phyloP scores from a whole-genome alignment of 2,797 vertebrate genomes.

The Eidolon dupreanum region DNA sequence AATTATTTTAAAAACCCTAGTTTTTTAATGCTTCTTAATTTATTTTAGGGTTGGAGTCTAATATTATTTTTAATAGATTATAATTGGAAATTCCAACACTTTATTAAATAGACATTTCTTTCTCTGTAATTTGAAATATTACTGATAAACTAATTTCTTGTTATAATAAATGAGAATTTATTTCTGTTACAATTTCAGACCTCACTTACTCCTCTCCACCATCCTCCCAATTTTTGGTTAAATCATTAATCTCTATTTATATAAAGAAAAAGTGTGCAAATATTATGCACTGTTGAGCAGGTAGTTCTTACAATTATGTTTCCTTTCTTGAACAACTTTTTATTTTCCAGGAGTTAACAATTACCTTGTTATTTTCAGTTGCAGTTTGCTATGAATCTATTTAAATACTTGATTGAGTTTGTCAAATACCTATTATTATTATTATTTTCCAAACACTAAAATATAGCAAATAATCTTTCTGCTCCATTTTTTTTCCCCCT shows the following conservation, averaged over 20 bases:
- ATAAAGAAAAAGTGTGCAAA: not conserved
- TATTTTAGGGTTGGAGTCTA: not conserved
- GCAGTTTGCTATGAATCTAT: not conserved
- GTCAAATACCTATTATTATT: not conserved
- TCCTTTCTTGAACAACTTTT: not conserved
- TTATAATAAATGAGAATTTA: not conserved
- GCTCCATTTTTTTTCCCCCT: not conserved
- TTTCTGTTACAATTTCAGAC: not conserved
- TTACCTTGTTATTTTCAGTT: conserved; percentile 20
- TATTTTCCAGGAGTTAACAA: not conserved
- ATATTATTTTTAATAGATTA: not conserved
- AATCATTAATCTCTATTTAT: not conserved
- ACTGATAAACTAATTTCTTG: not conserved
- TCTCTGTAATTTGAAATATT: not conserved
- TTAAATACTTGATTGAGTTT: not conserved
- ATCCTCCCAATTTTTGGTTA: not conserved
- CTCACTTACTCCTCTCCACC: not conserved
- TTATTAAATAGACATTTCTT: not conserved
- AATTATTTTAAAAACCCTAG: not conserved
- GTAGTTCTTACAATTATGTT: not conserved
- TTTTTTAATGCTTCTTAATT: not conserved
- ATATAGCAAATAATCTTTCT: not conserved
- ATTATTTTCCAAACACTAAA: not conserved
- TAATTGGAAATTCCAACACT: not conserved
- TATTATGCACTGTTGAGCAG: not conserved